Evolutionary conservation across 2,888 invertebrate species (phyloP).

Genomic region (Anthrax anthrax): DNA sequence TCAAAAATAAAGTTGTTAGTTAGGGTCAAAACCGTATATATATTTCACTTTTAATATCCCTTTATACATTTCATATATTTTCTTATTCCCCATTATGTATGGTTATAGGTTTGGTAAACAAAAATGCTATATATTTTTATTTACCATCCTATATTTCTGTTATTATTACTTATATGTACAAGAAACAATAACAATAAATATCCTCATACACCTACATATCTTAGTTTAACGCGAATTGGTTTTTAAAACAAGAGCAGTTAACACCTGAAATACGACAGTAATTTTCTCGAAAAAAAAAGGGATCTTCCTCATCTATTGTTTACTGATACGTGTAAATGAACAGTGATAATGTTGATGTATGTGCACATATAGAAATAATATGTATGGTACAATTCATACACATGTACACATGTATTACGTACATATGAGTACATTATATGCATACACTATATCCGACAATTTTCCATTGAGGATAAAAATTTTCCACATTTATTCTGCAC

Average conservation of each 20-base stretch:
- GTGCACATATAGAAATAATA: not conserved
- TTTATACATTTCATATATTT: too few relatives aligned
- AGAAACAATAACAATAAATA: conserved; percentile 12
- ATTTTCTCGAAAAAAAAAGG: conserved; percentile 7
- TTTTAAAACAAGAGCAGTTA: conserved; percentile 14
- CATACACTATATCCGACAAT: conserved; percentile 5
- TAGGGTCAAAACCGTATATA: not conserved
- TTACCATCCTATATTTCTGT: not conserved
- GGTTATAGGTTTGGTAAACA: too few relatives aligned
- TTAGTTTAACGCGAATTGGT: conserved; percentile 13
- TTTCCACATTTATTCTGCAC: conserved; percentile 2
- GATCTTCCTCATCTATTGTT: conserved; percentile 1
- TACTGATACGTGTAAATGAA: not conserved
- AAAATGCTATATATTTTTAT: not conserved
- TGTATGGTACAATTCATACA: conserved; percentile 1
- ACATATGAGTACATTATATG: too few relatives aligned
- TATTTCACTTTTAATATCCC: not conserved
- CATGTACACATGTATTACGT: too few relatives aligned
- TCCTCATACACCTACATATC: conserved; percentile 5
- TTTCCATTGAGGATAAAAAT: conserved; percentile 10
- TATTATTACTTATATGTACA: conserved; percentile 11
- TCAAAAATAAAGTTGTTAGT: too few relatives aligned
- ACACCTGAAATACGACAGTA: conserved; percentile 14
- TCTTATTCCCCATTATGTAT: too few relatives aligned
- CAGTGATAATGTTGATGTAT: not conserved